These are phyloP conservation scores for Neuroterus valhalla DNA, from an alignment of 1,140 invertebrate species.

Conservation along the genomic window DNA sequence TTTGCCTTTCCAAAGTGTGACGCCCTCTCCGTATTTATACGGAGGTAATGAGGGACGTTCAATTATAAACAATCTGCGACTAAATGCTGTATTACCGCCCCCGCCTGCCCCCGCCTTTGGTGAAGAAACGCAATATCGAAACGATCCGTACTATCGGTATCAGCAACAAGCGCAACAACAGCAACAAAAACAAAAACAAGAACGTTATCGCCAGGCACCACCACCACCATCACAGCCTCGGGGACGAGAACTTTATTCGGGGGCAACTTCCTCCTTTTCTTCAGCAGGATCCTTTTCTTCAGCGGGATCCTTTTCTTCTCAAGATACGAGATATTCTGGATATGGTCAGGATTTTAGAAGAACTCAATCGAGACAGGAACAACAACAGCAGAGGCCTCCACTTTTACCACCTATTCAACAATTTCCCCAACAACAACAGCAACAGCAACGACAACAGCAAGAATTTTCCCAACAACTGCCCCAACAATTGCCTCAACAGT, in stretches of 20 bases:
- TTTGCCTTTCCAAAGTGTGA: slow-evolving; percentile 65
- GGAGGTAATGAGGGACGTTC: slow-evolving; percentile 51
- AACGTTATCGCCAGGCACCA: slow-evolving; percentile 32
- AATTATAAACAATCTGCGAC: slow-evolving; percentile 58
- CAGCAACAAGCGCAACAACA: slow-evolving; percentile 52
- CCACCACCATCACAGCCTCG: slow-evolving; percentile 39
- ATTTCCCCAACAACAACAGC: slow-evolving; percentile 1
- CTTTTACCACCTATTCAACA: slow-evolving; percentile 22
- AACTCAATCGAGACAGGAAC: slow-evolving; percentile 51
- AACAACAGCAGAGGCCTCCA: slow-evolving; percentile 46
- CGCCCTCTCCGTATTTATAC: slow-evolving; percentile 62
- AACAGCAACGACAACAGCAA: slow-evolving; percentile 29
- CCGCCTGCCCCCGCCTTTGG: slow-evolving; percentile 53
- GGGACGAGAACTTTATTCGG: slow-evolving; percentile 37
- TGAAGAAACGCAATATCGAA: slow-evolving; percentile 55
- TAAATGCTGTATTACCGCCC: slow-evolving; percentile 62
- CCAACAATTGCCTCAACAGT: slow-evolving; percentile 44
- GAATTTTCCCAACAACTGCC: neutral
- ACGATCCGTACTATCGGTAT: slow-evolving; percentile 60
- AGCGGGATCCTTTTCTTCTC: slow-evolving; percentile 35
- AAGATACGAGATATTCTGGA: slow-evolving; percentile 52
- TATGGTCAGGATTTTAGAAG: slow-evolving; percentile 59
- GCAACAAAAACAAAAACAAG: slow-evolving; percentile 40
- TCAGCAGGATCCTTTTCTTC: slow-evolving; percentile 37
- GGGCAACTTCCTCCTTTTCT: slow-evolving; percentile 45